Percentiles rank a stretch among this genome's conserved stretches.
Conservation (phyloP, 2,888 invertebrate genomes). For the Gasteruption jaculator region DNA sequence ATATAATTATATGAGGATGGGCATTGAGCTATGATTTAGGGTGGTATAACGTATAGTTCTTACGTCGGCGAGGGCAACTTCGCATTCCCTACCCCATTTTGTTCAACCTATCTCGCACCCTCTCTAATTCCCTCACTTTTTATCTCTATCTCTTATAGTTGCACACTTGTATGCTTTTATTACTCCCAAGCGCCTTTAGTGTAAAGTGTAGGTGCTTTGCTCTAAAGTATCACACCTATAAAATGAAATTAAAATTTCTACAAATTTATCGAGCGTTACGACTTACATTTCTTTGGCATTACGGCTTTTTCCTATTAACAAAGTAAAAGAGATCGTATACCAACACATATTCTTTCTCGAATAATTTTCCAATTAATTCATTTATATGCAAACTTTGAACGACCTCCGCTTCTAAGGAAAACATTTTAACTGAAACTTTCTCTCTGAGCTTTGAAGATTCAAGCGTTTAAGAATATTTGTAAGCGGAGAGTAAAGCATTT, state of each 20-base stretch:
- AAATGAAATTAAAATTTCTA: slow-evolving; percentile 45
- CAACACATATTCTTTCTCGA: too few species aligned
- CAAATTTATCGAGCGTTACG: slow-evolving; percentile 43
- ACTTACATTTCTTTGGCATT: too few species aligned
- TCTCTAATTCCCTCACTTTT: slow-evolving; percentile 4
- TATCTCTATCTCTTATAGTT: slow-evolving; percentile 16
- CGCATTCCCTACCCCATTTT: slow-evolving; percentile 7
- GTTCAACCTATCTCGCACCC: slow-evolving; percentile 9
- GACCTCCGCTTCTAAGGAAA: too few species aligned
- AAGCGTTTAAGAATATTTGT: too few species aligned
- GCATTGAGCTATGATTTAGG: slow-evolving; percentile 33
- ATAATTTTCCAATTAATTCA: too few species aligned
- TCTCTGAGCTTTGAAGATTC: too few species aligned
- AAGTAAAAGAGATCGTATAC: too few species aligned
- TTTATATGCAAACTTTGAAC: too few species aligned
- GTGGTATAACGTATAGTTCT: slow-evolving; percentile 35
- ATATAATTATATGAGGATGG: slow-evolving; percentile 36
- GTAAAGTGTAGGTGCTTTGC: slow-evolving; percentile 40
- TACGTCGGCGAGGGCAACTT: slow-evolving; percentile 23
- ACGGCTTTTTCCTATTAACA: too few species aligned
- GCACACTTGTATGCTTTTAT: too few species aligned
- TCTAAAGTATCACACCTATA: slow-evolving; percentile 45
- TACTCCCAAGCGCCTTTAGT: slow-evolving; percentile 37
- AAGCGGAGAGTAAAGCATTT: too few species aligned
- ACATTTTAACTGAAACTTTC: too few species aligned